Evolutionary conservation across 2,797 vertebrate genomes (phyloP).

Genomic region (Podargus strigoides): DNA sequence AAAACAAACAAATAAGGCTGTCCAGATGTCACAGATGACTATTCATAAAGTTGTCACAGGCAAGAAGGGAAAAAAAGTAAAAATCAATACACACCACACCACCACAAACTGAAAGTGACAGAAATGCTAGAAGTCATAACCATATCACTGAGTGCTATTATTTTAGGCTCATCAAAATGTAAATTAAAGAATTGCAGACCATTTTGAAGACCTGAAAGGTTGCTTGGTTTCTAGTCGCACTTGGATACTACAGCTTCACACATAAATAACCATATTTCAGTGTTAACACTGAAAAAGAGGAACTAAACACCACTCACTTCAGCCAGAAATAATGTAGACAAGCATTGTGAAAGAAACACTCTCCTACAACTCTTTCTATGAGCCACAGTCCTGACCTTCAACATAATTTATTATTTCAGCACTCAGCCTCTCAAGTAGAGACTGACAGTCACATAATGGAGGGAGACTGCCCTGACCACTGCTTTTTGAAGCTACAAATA

Average conservation of each 20-base stretch:
- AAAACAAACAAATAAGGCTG: not conserved
- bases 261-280: not conserved
- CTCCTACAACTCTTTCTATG: not conserved
- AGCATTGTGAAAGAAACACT: not conserved
- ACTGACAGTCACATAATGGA: not conserved
- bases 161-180: not conserved
- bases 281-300: not conserved
- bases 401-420: constrained; percentile 20
- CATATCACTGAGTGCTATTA: not conserved
- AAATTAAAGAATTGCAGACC: not conserved
- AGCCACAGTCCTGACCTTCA: constrained; percentile 17
- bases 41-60: not conserved
- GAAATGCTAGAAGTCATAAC: not conserved
- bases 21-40: not conserved
- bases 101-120: not conserved
- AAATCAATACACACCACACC: not conserved
- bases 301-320: not conserved
- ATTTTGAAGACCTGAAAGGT: not conserved
- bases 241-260: not conserved
- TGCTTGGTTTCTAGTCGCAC: not conserved
- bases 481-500: constrained; percentile 2
- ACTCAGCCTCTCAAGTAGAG: not conserved
- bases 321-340: constrained; percentile 1
- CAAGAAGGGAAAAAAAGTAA: not conserved
- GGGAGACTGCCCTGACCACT: not conserved